A percentile compares a stretch with the other conserved stretches of the same genome.
Evolutionary conservation across 64 coral and sea anemone genomes (phyloP).

Genomic region (Trachythela sp.): DNA sequence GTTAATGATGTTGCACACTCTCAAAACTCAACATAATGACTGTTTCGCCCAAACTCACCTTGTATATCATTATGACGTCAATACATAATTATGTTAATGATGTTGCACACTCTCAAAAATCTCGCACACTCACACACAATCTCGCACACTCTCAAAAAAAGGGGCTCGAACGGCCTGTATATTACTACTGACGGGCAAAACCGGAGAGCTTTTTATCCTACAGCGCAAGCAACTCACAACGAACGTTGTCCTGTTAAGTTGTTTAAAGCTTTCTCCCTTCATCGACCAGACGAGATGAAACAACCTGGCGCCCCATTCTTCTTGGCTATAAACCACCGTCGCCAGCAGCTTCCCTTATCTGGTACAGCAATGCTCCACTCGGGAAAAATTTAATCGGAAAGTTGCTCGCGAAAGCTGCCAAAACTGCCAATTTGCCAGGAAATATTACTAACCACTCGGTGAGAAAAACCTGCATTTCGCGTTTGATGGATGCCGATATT

Average conservation of each 20-base stretch:
- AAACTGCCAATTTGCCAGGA: constrained; percentile 32
- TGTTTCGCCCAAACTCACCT: too few species aligned
- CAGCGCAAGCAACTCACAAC: background rate
- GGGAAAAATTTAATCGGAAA: constrained; percentile 66
- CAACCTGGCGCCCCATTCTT: background rate
- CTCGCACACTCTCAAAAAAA: too few species aligned
- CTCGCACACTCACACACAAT: too few species aligned
- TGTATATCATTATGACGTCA: too few species aligned
- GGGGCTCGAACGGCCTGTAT: too few species aligned
- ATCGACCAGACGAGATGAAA: constrained; percentile 15
- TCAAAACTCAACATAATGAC: too few species aligned
- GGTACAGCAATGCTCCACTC: constrained; percentile 49
- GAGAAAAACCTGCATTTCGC: background rate
- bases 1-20: too few species aligned
- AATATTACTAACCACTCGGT: background rate
- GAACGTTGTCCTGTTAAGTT: constrained; percentile 14
- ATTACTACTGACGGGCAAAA: constrained; percentile 9
- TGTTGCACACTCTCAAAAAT: too few species aligned
- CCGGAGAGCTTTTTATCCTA: constrained; percentile 21
- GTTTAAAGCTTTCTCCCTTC: background rate
- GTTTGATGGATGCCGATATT: constrained; percentile 8
- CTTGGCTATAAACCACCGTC: constrained; percentile 21
- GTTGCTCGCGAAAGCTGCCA: constrained; percentile 46
- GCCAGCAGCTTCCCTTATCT: background rate
- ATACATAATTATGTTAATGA: too few species aligned